Base-by-base conservation (phyloP, 2,113 vertebrate genomes). In the Calcarius ornatus region DNA sequence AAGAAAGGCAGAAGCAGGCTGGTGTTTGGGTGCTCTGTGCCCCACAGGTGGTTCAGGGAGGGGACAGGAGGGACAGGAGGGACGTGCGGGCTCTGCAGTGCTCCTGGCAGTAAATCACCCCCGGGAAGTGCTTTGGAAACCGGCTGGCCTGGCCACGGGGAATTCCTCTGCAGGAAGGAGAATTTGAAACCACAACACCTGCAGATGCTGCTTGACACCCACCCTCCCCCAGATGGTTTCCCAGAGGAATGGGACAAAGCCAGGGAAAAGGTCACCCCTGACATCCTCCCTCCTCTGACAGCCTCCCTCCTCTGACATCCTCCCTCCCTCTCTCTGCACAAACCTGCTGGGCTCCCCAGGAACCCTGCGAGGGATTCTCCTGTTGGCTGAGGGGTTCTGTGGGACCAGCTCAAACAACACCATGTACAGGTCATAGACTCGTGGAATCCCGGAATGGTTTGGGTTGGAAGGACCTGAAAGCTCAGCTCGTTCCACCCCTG, bases 401-500 rank as follows among this genome's bases (percentile, higher is more conserved):
- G 40, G 33, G 81, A 40, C 37, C 53, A 45, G 8, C 8, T 92
- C 65, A 37, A 60, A 37, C 40, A 35, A 15, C 31, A 42, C 66
- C 25, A 27, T 2, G 12, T 3, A 28, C 47, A 88, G 33, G 13
- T 50, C 60, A 37, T 1, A 11, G 50, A 40, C 11, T 56, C 40
- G 9, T 12, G 43, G 42, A 43, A 19, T 33, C 27, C 5, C 4
- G 16, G 59, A 51, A 21, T 21, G 15, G 33, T 7, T 51, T 45
- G 60, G 19, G 38, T 15, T 31, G 50, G 50, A 57, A 72, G 8
- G 8, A 42, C 42, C 22, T 50, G 11, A 51, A 60, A 81, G 19
- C 20, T 24, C 60, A 81, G 10, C 15, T 4, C 0, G 0, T 37
- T 18, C 38, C 45, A 30, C 10, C 7, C 15, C 33, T 37, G 35